A percentile compares a stretch with the other conserved stretches of the same genome.
Conservation (phyloP, 2,113 vertebrate genomes). For the Cyprinus carpio region DNA sequence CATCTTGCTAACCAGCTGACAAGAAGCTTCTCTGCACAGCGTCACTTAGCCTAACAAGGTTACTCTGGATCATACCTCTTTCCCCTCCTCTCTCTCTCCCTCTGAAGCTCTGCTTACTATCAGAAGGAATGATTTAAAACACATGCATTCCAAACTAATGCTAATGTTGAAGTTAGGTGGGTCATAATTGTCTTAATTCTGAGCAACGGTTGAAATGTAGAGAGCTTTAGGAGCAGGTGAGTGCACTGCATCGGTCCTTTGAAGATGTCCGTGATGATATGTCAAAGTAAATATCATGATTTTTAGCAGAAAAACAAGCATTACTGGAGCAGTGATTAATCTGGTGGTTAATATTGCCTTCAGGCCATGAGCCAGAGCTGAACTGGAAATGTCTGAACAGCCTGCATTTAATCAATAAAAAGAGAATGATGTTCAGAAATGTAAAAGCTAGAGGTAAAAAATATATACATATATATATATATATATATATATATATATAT, state of each 20-base stretch:
- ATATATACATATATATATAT: too few relatives aligned
- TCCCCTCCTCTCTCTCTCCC: conserved; percentile 39
- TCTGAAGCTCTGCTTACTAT: conserved; percentile 69
- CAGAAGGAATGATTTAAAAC: conserved; percentile 75
- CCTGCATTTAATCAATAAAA: too few relatives aligned
- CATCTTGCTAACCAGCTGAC: conserved; percentile 74
- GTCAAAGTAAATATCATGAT: conserved; percentile 60
- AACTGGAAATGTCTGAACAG: too few relatives aligned
- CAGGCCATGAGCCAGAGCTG: not conserved
- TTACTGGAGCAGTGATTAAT: conserved; percentile 71
- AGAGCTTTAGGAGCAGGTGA: conserved; percentile 72
- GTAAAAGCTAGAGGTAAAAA: too few relatives aligned
- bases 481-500: too few relatives aligned
- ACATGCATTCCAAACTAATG: conserved; percentile 73
- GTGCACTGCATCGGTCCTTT: conserved; percentile 60
- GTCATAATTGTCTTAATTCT: conserved; percentile 76
- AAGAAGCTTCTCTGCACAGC: conserved; percentile 75
- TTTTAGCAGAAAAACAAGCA: conserved; percentile 56
- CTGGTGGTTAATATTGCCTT: conserved; percentile 45
- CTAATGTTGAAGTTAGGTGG: conserved; percentile 73
- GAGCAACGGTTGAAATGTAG: conserved; percentile 53
- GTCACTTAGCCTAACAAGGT: conserved; percentile 77
- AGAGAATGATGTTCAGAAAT: too few relatives aligned
- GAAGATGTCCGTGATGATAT: conserved; percentile 56
- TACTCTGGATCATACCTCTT: conserved; percentile 72